These are phyloP conservation scores for Theodoxus fluviatilis DNA, from an alignment of 2,888 invertebrate species.

Conservation along the genomic window DNA sequence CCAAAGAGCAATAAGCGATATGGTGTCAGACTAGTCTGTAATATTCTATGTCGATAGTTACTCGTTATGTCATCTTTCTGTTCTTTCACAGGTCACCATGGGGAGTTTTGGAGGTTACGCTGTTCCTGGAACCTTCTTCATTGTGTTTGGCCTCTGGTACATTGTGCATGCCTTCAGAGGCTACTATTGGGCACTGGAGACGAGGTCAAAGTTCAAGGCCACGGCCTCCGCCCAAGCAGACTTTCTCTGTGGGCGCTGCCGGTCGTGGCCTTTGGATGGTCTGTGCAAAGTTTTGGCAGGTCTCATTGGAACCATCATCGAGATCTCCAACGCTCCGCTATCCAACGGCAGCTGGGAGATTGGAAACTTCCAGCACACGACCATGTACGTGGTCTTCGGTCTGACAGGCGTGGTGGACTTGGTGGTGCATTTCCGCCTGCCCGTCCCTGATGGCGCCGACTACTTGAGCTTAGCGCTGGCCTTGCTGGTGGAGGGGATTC, in stretches of 20 bases:
- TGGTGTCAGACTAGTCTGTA: too few relatives aligned
- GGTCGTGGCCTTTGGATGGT: slow-evolving; percentile 37
- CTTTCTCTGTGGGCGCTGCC: slow-evolving; percentile 27
- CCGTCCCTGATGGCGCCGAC: slow-evolving; percentile 64
- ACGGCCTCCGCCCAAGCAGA: slow-evolving; percentile 25
- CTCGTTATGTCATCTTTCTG: too few relatives aligned
- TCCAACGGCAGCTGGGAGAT: slow-evolving; percentile 58
- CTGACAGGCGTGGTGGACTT: slow-evolving; percentile 66
- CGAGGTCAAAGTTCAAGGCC: slow-evolving; percentile 27
- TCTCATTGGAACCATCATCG: slow-evolving; percentile 39
- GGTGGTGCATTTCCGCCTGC: slow-evolving; percentile 56
- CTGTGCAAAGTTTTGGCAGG: slow-evolving; percentile 41
- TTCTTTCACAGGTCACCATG: too few relatives aligned
- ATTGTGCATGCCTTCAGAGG: slow-evolving; percentile 27
- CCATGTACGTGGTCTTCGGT: slow-evolving; percentile 69
- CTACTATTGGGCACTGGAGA: slow-evolving; percentile 25
- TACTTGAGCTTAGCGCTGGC: slow-evolving; percentile 65
- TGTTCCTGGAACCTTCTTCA: slow-evolving; percentile 31
- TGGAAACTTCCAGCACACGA: slow-evolving; percentile 67
- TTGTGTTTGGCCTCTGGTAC: slow-evolving; percentile 30
- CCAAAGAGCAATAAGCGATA: too few relatives aligned
- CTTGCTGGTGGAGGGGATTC: slow-evolving; percentile 65
- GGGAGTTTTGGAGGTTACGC: slow-evolving; percentile 32
- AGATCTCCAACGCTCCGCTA: too few relatives aligned
- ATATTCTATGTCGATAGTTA: too few relatives aligned